A percentile compares a stretch with the other conserved stretches of the same genome.
Conservation (phyloP, 2,888 invertebrate genomes). For the Nudaria mundana region DNA sequence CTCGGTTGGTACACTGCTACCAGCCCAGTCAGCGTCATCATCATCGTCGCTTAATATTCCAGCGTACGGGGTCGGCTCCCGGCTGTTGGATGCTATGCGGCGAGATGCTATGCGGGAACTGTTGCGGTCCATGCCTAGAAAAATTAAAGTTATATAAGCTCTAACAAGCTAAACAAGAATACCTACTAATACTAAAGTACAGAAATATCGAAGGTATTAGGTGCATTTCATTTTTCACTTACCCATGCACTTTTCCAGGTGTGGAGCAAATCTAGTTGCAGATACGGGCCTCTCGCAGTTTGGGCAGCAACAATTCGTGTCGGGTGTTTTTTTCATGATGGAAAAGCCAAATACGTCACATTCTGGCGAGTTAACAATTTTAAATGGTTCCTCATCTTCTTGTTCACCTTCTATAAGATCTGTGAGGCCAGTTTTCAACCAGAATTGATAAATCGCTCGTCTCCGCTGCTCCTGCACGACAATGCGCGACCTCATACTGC, state of each 20-base stretch:
- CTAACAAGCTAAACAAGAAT: too few species aligned
- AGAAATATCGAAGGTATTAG: too few species aligned
- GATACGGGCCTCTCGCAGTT: constrained; percentile 90
- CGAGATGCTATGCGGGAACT: constrained; percentile 94
- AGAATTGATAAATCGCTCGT: too few species aligned
- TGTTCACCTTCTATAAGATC: constrained; percentile 83
- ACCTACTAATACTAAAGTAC: too few species aligned
- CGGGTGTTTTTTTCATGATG: constrained; percentile 91
- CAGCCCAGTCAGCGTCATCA: constrained; percentile 93
- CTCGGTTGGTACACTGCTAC: constrained; percentile 84
- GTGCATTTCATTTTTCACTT: constrained; percentile 15
- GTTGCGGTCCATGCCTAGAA: constrained; percentile 89
- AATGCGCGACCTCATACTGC: too few species aligned
- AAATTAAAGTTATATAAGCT: too few species aligned
- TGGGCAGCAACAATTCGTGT: constrained; percentile 88
- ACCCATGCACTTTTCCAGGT: constrained; percentile 97
- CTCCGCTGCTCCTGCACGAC: too few species aligned
- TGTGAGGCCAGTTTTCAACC: constrained; percentile 86
- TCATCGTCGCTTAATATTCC: constrained; percentile 89
- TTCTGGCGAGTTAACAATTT: constrained; percentile 86
- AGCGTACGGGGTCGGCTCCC: constrained; percentile 85
- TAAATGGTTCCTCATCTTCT: constrained; percentile 78
- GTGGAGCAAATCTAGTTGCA: constrained; percentile 93
- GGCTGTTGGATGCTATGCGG: constrained; percentile 87
- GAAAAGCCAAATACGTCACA: constrained; percentile 93